A percentile compares a stretch with the other conserved stretches of the same genome.
Evolutionary conservation across 2,888 invertebrate genomes (phyloP).

Genomic region (Lasioglossum zephyrum): DNA sequence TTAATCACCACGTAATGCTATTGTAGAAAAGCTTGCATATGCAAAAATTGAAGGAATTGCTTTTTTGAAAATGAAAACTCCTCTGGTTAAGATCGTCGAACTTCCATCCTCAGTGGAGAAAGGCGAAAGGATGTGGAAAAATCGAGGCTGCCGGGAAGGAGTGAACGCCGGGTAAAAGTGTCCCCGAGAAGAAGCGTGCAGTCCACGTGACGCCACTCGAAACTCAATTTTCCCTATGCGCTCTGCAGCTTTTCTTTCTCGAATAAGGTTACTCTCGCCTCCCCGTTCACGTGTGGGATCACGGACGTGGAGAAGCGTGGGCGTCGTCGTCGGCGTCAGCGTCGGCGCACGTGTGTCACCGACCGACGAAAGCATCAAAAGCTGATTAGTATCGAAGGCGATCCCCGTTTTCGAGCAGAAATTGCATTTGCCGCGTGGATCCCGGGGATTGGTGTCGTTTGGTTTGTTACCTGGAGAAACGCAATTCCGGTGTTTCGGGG

Average conservation of each 20-base stretch:
- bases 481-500: constrained; percentile 1
- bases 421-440: constrained; percentile 13
- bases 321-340: not conserved
- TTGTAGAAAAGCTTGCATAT: not conserved
- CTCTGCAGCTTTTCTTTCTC: constrained; percentile 61
- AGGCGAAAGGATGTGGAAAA: constrained; percentile 11
- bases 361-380: constrained; percentile 3
- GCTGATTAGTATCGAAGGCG: constrained; percentile 16
- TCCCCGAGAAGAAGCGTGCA: constrained; percentile 49
- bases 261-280: constrained; percentile 69
- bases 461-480: constrained; percentile 20
- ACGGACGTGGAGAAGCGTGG: not conserved
- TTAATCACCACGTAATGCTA: too few species aligned
- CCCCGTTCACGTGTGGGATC: constrained; percentile 33
- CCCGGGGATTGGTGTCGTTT: constrained; percentile 22
- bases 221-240: constrained; percentile 75
- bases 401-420: constrained; percentile 8
- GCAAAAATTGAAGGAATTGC: not conserved
- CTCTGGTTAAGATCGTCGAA: constrained; percentile 36
- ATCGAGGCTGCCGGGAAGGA: constrained; percentile 2
- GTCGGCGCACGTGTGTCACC: constrained; percentile 1
- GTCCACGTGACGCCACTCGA: constrained; percentile 58
- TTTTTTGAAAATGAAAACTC: not conserved
- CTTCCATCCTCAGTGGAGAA: not conserved
- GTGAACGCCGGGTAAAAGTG: constrained; percentile 16